phyloP scores from a whole-genome alignment of 2,113 vertebrate genomes.

The Delphinus delphis region DNA sequence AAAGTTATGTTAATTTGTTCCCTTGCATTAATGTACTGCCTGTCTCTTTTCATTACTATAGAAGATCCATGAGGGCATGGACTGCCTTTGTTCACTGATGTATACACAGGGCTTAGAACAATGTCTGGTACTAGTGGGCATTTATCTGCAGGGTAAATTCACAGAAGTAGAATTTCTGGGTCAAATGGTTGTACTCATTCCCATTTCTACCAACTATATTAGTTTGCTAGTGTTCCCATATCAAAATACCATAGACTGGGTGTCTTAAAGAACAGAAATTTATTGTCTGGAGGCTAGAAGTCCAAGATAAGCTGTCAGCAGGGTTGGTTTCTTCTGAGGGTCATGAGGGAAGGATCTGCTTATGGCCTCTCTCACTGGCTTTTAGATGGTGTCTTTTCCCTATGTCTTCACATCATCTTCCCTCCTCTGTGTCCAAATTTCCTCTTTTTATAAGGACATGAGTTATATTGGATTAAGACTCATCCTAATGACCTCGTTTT shows the following conservation, averaged over 20 bases:
- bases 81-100: not conserved
- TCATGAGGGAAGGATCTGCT: not conserved
- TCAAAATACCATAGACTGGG: not conserved
- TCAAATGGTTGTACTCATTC: not conserved
- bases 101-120: not conserved
- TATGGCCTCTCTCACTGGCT: not conserved
- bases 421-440: not conserved
- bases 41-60: not conserved
- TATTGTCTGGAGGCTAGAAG: not conserved
- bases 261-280: not conserved
- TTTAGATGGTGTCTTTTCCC: not conserved
- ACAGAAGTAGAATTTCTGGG: not conserved
- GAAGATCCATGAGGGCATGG: not conserved
- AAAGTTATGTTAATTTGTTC: constrained; percentile 22
- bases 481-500: not conserved
- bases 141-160: not conserved
- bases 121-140: not conserved
- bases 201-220: constrained; percentile 1
- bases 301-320: not conserved
- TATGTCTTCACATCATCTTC: not conserved
- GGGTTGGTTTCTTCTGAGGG: not conserved
- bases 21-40: not conserved
- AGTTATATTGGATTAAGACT: not conserved
- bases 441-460: not conserved
- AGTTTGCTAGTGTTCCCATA: not conserved